Conservation (phyloP, 2,888 invertebrate genomes). For the Ryuthela nishihirai region DNA sequence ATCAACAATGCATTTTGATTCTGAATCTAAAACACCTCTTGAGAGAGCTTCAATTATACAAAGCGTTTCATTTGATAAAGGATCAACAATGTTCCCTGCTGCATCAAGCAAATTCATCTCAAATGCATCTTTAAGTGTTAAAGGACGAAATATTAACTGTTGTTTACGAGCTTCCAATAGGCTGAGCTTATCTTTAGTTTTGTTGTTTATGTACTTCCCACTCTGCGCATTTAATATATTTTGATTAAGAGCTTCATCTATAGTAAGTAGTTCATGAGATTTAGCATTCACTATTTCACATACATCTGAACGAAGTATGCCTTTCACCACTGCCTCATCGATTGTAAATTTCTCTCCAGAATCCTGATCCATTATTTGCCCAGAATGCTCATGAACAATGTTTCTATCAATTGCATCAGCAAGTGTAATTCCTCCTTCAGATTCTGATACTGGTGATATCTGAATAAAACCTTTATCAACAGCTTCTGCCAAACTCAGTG, state of each 20-base stretch:
- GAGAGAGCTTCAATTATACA: slow-evolving; percentile 80
- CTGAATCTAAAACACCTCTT: slow-evolving; percentile 77
- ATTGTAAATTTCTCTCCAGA: slow-evolving; percentile 77
- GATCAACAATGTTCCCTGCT: slow-evolving; percentile 70
- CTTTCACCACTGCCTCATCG: slow-evolving; percentile 73
- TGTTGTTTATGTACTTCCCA: slow-evolving; percentile 72
- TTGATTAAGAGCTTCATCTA: slow-evolving; percentile 71
- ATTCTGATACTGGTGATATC: slow-evolving; percentile 33
- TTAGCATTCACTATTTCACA: slow-evolving; percentile 81
- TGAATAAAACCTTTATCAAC: slow-evolving; percentile 54
- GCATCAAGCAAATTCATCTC: slow-evolving; percentile 74
- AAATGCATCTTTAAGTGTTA: slow-evolving; percentile 79
- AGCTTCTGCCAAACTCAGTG: slow-evolving; percentile 62
- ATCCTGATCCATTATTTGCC: slow-evolving; percentile 81
- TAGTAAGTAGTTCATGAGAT: slow-evolving; percentile 72
- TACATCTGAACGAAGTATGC: slow-evolving; percentile 70
- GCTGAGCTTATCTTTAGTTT: slow-evolving; percentile 69
- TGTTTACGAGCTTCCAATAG: slow-evolving; percentile 76
- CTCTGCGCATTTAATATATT: slow-evolving; percentile 76
- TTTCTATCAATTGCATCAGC: slow-evolving; percentile 83
- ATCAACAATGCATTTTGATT: slow-evolving; percentile 78
- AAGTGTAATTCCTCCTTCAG: slow-evolving; percentile 66
- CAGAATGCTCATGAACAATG: slow-evolving; percentile 69
- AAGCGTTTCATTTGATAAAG: slow-evolving; percentile 68
- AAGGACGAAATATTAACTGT: slow-evolving; percentile 76